Base-by-base conservation (phyloP, 2,888 invertebrate genomes). In the Eristalinus sepulchralis region DNA sequence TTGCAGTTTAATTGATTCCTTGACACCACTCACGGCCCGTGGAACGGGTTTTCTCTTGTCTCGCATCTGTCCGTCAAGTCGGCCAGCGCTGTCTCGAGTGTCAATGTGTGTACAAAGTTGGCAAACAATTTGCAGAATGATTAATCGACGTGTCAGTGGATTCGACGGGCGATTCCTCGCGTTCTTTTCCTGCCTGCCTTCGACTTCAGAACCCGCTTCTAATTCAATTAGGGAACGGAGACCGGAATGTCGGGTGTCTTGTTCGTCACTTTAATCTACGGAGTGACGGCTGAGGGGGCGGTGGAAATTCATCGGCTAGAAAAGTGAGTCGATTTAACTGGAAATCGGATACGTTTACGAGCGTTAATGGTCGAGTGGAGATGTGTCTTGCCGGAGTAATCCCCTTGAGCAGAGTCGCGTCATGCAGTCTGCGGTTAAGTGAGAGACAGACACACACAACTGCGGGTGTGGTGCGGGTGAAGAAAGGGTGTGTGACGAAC, bases 61-160 rank as follows among this genome's bases (percentile, higher is more conserved):
- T 22, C 33, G 13, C 63, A 53, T 33, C 53, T 78, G 24, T 75
- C 67, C 47, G 8, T 64, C 20, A 31, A 27, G 78, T 68, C 68
- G 57, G 78, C 73, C 86, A 75, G 73, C 71, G 63, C 27, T 75
- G 86, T 83, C 83, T 86, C 86, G 73, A 47, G 53, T 86, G 83
- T 83, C 86, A 75, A 81, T 82, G 83, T 66, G 70, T 64, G 47
- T 8, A 73, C 64, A 55, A 66, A 75, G 70, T 63, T 82, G 73
- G 83, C 83, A 83, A 83, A 86, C 86, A 86, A 86, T 86, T 86
- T 86, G 86, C 83, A 67, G 79, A 83, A 86, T 86, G 86, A 86
- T 86, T 86, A 86, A 86, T 86, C 86, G 85, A 85, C 72, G 68
- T 78, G 79, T 79, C 71, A 75, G 73, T 70, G 66, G 53, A 22